Percentiles rank a stretch among this genome's conserved stretches.
phyloP scores from a whole-genome alignment of 2,113 vertebrate genomes.

The Pagrus major region DNA sequence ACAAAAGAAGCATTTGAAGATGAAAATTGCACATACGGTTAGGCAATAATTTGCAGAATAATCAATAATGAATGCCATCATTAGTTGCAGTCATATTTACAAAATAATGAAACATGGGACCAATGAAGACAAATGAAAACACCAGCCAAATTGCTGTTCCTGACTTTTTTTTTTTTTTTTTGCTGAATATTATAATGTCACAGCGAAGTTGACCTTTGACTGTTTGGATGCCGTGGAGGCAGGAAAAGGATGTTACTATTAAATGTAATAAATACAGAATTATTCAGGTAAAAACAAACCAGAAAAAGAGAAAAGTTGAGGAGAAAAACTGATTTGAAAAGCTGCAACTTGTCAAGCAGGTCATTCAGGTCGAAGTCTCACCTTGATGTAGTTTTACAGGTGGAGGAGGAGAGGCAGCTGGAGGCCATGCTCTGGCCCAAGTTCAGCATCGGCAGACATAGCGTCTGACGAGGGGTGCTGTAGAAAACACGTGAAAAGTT shows the following conservation, averaged over 20 bases:
- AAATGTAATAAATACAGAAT: not conserved
- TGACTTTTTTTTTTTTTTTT: no score
- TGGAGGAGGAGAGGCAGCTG: slow-evolving; percentile 85
- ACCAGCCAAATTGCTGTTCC: not conserved
- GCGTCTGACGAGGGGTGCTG: slow-evolving; percentile 63
- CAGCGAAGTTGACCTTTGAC: no score
- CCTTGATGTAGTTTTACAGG: slow-evolving; percentile 88
- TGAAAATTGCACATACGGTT: no score
- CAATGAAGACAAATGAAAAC: not conserved
- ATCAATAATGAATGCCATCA: no score
- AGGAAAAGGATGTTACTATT: not conserved
- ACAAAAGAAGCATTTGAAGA: no score
- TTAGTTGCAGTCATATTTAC: no score
- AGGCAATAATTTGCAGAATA: no score
- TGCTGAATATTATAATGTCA: no score
- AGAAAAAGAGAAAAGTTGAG: not conserved
- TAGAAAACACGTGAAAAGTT: slow-evolving; percentile 3
- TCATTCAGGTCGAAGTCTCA: slow-evolving; percentile 55
- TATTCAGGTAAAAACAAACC: not conserved
- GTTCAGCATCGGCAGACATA: slow-evolving; percentile 65
- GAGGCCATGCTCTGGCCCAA: slow-evolving; percentile 89
- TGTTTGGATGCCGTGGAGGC: no score
- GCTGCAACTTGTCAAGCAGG: not conserved
- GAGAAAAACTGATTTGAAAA: not conserved
- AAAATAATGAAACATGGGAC: accelerated